phyloP scores from a whole-genome alignment of 1,140 invertebrate species.

The Oreohelix idahoensis region DNA sequence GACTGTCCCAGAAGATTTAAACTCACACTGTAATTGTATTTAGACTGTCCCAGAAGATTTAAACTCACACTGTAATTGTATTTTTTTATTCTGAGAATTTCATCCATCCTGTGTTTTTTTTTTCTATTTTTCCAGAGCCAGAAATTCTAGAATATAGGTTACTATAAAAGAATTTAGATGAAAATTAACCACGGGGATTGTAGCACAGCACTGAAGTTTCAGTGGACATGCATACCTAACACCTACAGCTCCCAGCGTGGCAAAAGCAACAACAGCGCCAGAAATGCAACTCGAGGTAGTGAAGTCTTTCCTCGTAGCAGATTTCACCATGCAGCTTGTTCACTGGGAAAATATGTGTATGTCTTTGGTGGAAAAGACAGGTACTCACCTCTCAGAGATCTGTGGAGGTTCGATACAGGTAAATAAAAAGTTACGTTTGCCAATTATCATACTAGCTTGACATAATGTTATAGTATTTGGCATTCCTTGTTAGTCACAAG shows the following conservation, averaged over 20 bases:
- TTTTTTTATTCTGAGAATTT: no score
- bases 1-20: no score
- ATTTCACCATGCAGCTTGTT: constrained; percentile 86
- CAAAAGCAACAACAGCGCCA: not conserved
- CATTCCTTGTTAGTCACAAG: no score
- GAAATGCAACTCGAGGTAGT: not conserved
- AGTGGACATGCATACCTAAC: constrained; percentile 26
- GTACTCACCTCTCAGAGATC: constrained; percentile 85
- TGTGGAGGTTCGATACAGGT: constrained; percentile 89
- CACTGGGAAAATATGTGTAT: constrained; percentile 83
- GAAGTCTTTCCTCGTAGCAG: constrained; percentile 74
- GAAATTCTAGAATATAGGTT: not conserved
- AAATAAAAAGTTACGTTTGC: constrained; percentile 64
- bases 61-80: no score
- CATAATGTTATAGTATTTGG: no score
- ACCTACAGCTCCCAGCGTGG: not conserved
- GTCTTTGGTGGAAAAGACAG: constrained; percentile 87
- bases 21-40: no score
- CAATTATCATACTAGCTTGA: no score
- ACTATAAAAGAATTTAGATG: not conserved
- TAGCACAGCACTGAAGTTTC: not conserved
- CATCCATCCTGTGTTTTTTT: no score
- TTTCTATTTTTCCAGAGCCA: not conserved
- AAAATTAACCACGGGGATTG: constrained; percentile 12
- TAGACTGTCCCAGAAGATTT: no score